Percentiles rank a stretch among this genome's conserved stretches.
These are phyloP conservation scores for Zele albiditarsus DNA, from an alignment of 2,888 invertebrate genomes.

Conservation along the genomic window DNA sequence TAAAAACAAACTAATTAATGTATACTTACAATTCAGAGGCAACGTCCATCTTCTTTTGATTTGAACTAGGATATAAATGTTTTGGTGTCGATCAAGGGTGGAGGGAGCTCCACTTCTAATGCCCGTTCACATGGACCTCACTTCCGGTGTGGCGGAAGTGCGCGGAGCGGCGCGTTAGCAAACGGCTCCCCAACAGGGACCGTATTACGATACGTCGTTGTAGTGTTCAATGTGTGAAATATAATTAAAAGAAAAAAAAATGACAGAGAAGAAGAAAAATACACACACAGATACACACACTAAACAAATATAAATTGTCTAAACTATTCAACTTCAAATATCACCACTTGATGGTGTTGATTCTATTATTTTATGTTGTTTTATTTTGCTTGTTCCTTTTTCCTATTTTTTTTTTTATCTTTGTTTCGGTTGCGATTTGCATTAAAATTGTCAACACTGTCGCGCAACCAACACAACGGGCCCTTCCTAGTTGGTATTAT, in stretches of 20 bases:
- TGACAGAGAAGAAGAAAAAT: neutral
- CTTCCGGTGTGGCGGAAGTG: slow-evolving; percentile 75
- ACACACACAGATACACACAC: neutral
- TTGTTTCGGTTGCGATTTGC: neutral
- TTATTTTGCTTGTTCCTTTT: neutral
- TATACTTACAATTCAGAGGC: slow-evolving; percentile 69
- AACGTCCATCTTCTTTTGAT: slow-evolving; percentile 62
- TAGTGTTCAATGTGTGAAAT: neutral
- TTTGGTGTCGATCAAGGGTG: slow-evolving; percentile 46
- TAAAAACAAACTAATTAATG: too few species aligned
- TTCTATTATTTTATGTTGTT: neutral
- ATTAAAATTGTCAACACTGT: slow-evolving; percentile 9
- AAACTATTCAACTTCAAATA: neutral
- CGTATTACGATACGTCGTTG: slow-evolving; percentile 14
- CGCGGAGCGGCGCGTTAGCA: slow-evolving; percentile 56
- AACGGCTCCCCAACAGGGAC: slow-evolving; percentile 37
- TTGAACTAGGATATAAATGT: slow-evolving; percentile 35
- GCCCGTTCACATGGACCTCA: slow-evolving; percentile 65
- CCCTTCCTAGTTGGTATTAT: neutral
- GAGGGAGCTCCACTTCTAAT: slow-evolving; percentile 44
- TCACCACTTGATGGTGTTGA: slow-evolving; percentile 1
- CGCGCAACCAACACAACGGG: neutral
- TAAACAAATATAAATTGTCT: neutral
- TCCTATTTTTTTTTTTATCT: neutral
- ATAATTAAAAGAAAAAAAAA: slow-evolving; percentile 4